Evolutionary conservation across 2,888 invertebrate species (phyloP).

Genomic region (Serripes groenlandicus): DNA sequence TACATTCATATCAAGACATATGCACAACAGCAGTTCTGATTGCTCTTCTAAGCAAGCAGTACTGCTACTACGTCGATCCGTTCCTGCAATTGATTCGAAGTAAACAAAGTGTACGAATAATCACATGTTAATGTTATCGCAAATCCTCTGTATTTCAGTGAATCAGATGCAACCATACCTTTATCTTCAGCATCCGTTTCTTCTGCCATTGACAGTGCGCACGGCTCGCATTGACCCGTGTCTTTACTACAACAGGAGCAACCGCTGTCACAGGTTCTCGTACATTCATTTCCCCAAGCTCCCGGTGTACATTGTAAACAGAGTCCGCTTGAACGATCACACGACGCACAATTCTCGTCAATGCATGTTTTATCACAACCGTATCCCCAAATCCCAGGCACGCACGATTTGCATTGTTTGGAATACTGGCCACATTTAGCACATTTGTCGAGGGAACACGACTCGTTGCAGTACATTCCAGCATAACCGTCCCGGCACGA

Average conservation of each 20-base stretch:
- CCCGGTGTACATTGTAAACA: slow-evolving; percentile 10
- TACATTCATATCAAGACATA: no score
- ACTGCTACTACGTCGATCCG: no score
- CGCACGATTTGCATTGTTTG: slow-evolving; percentile 42
- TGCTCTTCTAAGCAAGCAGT: no score
- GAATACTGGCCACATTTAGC: slow-evolving; percentile 27
- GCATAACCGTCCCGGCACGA: slow-evolving; percentile 25
- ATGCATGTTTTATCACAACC: slow-evolving; percentile 41
- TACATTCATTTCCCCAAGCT: slow-evolving; percentile 21
- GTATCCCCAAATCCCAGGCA: slow-evolving; percentile 48
- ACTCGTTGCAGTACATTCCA: slow-evolving; percentile 37
- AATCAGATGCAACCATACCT: no score
- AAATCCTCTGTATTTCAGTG: no score
- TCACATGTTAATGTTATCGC: no score
- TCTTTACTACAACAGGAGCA: slow-evolving; percentile 17
- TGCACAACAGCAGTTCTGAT: no score
- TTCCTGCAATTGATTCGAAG: no score
- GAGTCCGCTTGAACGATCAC: slow-evolving; percentile 12
- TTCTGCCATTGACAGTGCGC: background rate
- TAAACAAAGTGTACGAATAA: no score
- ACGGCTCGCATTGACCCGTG: slow-evolving; percentile 13
- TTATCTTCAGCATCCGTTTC: background rate
- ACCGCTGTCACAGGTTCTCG: background rate
- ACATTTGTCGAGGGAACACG: slow-evolving; percentile 37
- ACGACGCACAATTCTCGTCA: slow-evolving; percentile 36